Evolutionary conservation across 2,888 invertebrate genomes (phyloP).

Genomic region (Spialia ferax): DNA sequence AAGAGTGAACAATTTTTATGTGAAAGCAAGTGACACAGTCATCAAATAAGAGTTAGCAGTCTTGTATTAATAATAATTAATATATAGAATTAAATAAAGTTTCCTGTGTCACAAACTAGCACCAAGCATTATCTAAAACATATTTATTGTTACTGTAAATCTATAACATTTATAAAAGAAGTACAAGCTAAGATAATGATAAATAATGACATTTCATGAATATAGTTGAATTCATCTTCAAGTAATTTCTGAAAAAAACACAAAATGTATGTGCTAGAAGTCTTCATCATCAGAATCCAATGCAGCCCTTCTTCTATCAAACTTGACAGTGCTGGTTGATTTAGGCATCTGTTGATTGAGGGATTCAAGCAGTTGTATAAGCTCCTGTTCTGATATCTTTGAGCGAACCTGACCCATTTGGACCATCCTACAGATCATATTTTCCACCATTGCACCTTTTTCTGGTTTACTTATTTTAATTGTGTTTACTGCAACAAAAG

Average conservation of each 20-base stretch:
- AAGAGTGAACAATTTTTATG: background rate
- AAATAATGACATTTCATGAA: background rate
- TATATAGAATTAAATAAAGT: background rate
- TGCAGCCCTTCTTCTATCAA: constrained; percentile 95
- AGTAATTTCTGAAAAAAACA: background rate
- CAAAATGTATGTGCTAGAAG: constrained; percentile 43
- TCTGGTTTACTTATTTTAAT: constrained; percentile 98
- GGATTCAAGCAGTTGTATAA: constrained; percentile 94
- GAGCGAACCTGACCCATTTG: constrained; percentile 95
- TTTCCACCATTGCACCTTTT: constrained; percentile 97
- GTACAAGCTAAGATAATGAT: background rate
- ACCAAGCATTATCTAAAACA: background rate
- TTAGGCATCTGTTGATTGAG: constrained; percentile 95
- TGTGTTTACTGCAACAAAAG: constrained; percentile 92
- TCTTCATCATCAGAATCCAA: constrained; percentile 94
- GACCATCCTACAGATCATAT: constrained; percentile 97
- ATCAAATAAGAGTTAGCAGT: background rate
- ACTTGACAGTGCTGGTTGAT: constrained; percentile 93
- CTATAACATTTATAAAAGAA: background rate
- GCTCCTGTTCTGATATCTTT: constrained; percentile 94
- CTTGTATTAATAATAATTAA: background rate
- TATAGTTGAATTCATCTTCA: background rate
- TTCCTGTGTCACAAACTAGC: background rate
- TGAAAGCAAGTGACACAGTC: background rate
- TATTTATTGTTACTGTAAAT: background rate